phyloP scores from a whole-genome alignment of 2,797 vertebrate genomes.

The Podargus strigoides region DNA sequence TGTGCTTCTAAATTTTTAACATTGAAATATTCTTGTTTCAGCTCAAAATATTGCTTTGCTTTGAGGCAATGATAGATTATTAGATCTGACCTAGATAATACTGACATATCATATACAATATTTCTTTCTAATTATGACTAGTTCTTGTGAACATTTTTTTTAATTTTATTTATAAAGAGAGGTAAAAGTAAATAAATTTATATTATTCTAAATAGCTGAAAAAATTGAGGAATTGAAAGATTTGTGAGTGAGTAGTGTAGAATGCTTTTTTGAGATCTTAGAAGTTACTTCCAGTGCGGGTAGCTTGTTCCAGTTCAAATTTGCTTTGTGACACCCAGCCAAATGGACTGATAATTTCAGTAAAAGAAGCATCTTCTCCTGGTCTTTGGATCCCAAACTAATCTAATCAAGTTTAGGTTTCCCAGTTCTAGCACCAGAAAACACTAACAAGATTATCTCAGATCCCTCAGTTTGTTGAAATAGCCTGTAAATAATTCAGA shows the following conservation, averaged over 20 bases:
- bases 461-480: neutral
- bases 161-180: neutral
- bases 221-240: neutral
- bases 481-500: neutral
- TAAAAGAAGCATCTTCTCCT: neutral
- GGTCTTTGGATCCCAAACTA: neutral
- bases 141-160: neutral
- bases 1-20: neutral
- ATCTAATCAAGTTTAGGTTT: neutral
- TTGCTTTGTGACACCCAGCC: neutral
- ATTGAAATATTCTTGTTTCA: neutral
- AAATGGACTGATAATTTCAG: neutral
- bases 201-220: neutral
- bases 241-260: neutral
- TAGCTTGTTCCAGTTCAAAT: neutral
- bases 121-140: neutral
- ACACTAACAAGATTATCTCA: neutral
- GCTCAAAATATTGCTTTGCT: neutral
- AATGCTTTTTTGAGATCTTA: neutral
- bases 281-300: neutral
- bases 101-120: neutral
- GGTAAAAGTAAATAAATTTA: neutral
- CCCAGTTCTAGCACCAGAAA: neutral
- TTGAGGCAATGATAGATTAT: neutral
- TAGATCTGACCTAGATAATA: neutral